Evolutionary conservation across 2,888 invertebrate species (phyloP).

Genomic region (Buathra laborator): DNA sequence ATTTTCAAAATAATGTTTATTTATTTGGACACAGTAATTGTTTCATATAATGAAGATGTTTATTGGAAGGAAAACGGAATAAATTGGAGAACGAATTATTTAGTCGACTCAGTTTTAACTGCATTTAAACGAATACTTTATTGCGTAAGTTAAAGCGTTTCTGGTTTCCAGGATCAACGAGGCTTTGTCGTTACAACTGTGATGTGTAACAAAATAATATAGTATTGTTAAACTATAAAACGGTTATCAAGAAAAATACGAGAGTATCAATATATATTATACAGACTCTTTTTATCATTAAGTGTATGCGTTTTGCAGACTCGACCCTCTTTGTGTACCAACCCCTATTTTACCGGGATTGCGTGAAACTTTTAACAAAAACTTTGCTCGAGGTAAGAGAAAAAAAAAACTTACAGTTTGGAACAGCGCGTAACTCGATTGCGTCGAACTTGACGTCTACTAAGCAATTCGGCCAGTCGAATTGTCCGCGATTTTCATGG

Average conservation of each 20-base stretch:
- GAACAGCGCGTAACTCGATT: not conserved
- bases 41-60: not conserved
- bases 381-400: not conserved
- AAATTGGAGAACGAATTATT: not conserved
- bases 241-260: not conserved
- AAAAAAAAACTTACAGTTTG: not conserved
- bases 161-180: not conserved
- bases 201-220: not conserved
- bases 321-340: not conserved
- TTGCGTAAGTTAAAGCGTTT: not conserved
- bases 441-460: slow-evolving; percentile 2
- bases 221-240: not conserved
- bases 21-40: not conserved
- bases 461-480: not conserved
- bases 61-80: not conserved
- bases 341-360: not conserved
- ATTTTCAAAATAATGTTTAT: not conserved
- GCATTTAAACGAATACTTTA: not conserved
- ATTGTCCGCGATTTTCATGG: not conserved
- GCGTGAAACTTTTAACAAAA: not conserved
- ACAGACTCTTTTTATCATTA: not conserved
- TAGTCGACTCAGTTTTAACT: not conserved
- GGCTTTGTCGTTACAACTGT: not conserved
- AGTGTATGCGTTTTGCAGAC: not conserved
- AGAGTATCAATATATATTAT: not conserved